Evolutionary conservation across 2,797 vertebrate species (phyloP).

Genomic region (Anabas testudineus): DNA sequence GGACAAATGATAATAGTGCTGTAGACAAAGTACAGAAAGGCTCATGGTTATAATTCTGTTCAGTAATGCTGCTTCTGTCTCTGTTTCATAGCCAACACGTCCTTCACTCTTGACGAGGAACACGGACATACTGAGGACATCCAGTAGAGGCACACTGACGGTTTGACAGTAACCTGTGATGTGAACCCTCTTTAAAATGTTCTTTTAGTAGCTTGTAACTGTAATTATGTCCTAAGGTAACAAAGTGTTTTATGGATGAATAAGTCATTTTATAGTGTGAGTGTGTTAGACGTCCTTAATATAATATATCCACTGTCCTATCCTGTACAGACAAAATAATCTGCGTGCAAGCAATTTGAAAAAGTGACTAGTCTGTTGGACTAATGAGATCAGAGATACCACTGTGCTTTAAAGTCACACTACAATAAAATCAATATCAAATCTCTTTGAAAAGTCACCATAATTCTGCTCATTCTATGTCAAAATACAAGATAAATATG

Average conservation of each 20-base stretch:
- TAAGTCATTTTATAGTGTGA: constrained; percentile 34
- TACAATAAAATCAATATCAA: too few relatives aligned
- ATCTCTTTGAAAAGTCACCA: too few relatives aligned
- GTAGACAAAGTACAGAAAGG: constrained; percentile 5
- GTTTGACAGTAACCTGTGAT: constrained; percentile 26
- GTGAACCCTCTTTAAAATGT: constrained; percentile 23
- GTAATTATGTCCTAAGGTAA: constrained; percentile 31
- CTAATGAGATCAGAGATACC: constrained; percentile 10
- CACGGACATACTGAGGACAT: constrained; percentile 13
- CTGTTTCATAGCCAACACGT: constrained; percentile 50
- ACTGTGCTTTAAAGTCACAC: too few relatives aligned
- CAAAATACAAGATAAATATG: too few relatives aligned
- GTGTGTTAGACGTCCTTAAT: constrained; percentile 18
- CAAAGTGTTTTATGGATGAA: constrained; percentile 38
- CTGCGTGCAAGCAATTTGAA: constrained; percentile 35
- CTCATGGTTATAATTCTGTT: constrained; percentile 32
- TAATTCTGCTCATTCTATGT: too few relatives aligned
- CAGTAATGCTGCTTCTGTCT: constrained; percentile 35
- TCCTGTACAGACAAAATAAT: constrained; percentile 42
- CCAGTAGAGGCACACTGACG: neutral
- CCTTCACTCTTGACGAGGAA: constrained; percentile 52
- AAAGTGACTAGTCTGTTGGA: constrained; percentile 29
- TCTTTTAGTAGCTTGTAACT: constrained; percentile 32
- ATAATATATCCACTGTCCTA: neutral
- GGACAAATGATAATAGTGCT: constrained; percentile 62